Evolutionary conservation across 2,113 vertebrate genomes (phyloP).

Genomic region (Alligator mississippiensis): DNA sequence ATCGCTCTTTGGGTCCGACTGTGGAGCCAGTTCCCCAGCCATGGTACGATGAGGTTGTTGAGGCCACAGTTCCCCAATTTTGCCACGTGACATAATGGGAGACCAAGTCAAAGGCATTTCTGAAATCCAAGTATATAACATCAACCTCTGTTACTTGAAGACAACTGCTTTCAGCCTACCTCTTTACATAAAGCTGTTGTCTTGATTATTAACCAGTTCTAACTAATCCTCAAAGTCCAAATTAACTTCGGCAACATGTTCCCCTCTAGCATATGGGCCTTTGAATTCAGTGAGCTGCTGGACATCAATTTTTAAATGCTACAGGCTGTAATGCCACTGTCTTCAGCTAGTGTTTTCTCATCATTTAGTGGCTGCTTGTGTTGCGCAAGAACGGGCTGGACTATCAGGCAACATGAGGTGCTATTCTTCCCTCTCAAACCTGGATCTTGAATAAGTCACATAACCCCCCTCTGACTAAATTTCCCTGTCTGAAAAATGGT

Average conservation of each 20-base stretch:
- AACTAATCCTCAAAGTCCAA: background rate
- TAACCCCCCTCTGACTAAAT: background rate
- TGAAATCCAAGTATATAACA: too few relatives aligned
- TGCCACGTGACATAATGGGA: too few relatives aligned
- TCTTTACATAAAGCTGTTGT: background rate
- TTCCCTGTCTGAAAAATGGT: background rate
- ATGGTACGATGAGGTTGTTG: too few relatives aligned
- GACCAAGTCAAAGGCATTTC: too few relatives aligned
- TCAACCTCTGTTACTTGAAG: too few relatives aligned
- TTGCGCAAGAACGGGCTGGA: background rate
- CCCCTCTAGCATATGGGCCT: background rate
- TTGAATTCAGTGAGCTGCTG: background rate
- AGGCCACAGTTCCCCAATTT: too few relatives aligned
- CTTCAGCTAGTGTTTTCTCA: background rate
- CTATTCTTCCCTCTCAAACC: background rate
- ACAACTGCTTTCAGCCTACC: too few relatives aligned
- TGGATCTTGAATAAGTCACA: background rate
- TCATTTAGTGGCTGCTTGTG: background rate
- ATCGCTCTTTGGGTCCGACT: too few relatives aligned
- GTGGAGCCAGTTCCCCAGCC: too few relatives aligned
- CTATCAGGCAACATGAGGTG: background rate
- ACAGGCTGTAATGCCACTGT: background rate
- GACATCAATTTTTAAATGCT: background rate
- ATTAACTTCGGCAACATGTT: fast-evolving
- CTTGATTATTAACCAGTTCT: background rate